Evolutionary conservation across 2,113 vertebrate genomes (phyloP), one percentile per base, ranked within the genome.

Genomic region (Austrofundulus limnaeus): DNA sequence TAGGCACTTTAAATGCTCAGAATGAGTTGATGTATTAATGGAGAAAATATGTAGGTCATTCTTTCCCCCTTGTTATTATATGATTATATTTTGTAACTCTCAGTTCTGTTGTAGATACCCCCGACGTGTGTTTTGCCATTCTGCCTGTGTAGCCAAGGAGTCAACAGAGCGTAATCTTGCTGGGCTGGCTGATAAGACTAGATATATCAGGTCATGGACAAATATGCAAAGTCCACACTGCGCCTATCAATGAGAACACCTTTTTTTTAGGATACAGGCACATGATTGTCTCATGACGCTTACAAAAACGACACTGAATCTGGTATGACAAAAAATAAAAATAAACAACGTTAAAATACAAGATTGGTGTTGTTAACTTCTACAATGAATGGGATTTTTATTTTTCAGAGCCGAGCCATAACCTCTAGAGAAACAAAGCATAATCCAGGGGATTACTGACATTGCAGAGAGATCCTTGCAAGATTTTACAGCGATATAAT

Each of bases 151-250:
- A 31, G 16, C 53, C 53, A 47, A 63, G 66, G 34, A 65, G 51
- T 80, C 73, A 80, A 56, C 67, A 77, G 42, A 49, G 56, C n/a
- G 4, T 21, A 49, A 52, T 42, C 12, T 21, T 55, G 11, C 39
- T 23, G 21, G 21, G 23, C 24, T 37, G 49, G 28, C 54, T 77
- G 80, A 89, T 83, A 84, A 84, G 48, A 67, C 49, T 28, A 31
- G 55, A 76, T 59, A 58, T 63, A 31, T 55, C 51, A 54, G 49
- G 43, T 56, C 55, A 58, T 43, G 59, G 31, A 69, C 55, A 75
- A 78, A 68, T 64, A 87, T 63, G 43, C 85, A 89, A 90, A 90
- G 90, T 89, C 86, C 87, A 91, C 28, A 23, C 66, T 62, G 66
- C 71, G 72, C 79, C 73, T 63, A 65, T 69, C 61, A 57, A 4